Percentiles rank a stretch among this genome's conserved stretches.
These are phyloP conservation scores for Trematomus loennbergii DNA, from an alignment of 2,113 vertebrate species.

Conservation along the genomic window DNA sequence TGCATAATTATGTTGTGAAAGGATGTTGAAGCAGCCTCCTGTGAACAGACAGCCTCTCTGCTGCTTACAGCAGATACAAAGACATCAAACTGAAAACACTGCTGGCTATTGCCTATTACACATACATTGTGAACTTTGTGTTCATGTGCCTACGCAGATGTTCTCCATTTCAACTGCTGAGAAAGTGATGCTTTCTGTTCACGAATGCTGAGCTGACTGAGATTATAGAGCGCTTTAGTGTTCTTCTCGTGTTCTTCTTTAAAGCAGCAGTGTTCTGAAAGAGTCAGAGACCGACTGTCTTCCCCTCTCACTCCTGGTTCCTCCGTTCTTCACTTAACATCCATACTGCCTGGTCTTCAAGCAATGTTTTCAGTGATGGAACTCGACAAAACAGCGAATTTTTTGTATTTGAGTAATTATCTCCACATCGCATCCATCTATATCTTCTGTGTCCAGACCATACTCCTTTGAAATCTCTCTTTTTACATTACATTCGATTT, in stretches of 20 bases:
- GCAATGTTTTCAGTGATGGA: too few species aligned
- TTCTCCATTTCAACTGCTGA: constrained; percentile 33
- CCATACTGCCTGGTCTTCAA: too few species aligned
- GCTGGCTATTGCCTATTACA: constrained; percentile 55
- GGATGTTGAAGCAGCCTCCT: constrained; percentile 55
- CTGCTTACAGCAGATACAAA: constrained; percentile 56
- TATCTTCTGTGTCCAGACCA: too few species aligned
- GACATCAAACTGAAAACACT: constrained; percentile 61
- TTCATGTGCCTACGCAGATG: constrained; percentile 39
- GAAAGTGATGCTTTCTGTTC: constrained; percentile 7
- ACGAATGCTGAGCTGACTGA: constrained; percentile 16
- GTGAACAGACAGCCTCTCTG: constrained; percentile 55
- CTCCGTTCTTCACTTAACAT: too few species aligned
- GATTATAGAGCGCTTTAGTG: constrained; percentile 8
- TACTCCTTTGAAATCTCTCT: too few species aligned
- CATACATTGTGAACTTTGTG: constrained; percentile 40
- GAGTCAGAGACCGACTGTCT: too few species aligned
- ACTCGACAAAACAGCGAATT: too few species aligned
- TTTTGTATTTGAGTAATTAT: too few species aligned
- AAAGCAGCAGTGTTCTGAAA: too few species aligned
- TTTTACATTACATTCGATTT: too few species aligned
- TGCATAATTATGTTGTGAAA: constrained; percentile 48
- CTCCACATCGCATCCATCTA: too few species aligned
- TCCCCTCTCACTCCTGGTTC: too few species aligned
- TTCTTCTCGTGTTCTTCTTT: background rate